Evolutionary conservation across 37 sponge, comb jelly and placozoan genomes (phyloP).

Genomic region (Hormiphora californensis): DNA sequence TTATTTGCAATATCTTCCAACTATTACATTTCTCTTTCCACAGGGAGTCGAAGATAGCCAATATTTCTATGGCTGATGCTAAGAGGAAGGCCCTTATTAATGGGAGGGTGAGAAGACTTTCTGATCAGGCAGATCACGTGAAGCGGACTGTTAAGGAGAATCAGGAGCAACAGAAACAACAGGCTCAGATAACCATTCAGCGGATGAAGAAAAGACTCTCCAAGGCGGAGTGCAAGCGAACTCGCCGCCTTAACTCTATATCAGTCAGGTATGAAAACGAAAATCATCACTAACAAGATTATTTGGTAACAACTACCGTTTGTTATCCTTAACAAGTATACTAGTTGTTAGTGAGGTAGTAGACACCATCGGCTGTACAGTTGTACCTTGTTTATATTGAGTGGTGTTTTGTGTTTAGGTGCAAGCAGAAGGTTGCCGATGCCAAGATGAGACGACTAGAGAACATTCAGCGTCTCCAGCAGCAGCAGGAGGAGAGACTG

Average conservation of each 20-base stretch:
- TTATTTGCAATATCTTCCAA: too few relatives aligned
- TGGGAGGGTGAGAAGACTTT: constrained; percentile 5
- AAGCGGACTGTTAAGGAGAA: constrained; percentile 5
- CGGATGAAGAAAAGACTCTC: constrained; percentile 2
- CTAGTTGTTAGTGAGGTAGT: too few relatives aligned
- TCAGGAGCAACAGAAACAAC: not conserved
- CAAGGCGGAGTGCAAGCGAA: constrained; percentile 6
- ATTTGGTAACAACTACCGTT: too few relatives aligned
- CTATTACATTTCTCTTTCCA: not conserved
- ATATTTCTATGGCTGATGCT: constrained; percentile 12
- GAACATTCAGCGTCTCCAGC: not conserved
- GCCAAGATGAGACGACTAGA: not conserved
- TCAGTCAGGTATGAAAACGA: constrained; percentile 30
- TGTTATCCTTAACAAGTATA: too few relatives aligned
- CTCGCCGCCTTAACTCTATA: not conserved
- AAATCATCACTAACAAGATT: too few relatives aligned
- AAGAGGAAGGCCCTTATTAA: not conserved
- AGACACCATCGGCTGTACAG: too few relatives aligned
- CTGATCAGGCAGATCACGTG: not conserved
- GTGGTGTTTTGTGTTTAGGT: not conserved
- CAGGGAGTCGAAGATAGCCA: not conserved
- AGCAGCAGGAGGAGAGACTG: not conserved
- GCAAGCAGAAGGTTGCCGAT: constrained; percentile 42
- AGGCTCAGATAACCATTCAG: not conserved
- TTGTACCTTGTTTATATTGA: not conserved